Conservation (phyloP, 2,797 vertebrate genomes). For the Holocentrus rufus region DNA sequence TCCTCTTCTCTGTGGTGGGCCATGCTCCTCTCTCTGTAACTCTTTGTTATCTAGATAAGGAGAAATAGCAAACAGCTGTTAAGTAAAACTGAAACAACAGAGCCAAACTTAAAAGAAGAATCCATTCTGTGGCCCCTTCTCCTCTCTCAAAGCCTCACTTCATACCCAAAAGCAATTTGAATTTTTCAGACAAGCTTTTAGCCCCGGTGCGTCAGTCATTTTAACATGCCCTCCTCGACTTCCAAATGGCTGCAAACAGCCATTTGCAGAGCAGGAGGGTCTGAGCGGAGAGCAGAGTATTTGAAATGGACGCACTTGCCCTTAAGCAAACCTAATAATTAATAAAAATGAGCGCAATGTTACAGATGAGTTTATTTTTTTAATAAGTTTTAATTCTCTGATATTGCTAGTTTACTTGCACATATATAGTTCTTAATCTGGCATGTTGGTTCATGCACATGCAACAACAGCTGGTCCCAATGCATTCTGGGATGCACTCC, state of each 20-base stretch:
- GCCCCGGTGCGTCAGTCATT: neutral
- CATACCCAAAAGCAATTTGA: constrained; percentile 1
- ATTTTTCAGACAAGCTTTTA: neutral
- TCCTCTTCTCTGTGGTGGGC: constrained; percentile 92
- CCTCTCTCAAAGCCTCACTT: neutral
- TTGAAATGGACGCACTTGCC: too few species aligned
- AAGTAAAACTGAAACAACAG: neutral
- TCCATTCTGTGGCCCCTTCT: neutral
- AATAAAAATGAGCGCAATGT: too few species aligned
- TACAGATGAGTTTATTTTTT: too few species aligned
- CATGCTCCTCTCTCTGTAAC: constrained; percentile 80
- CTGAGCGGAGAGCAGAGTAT: too few species aligned
- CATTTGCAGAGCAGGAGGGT: too few species aligned
- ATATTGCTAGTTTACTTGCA: too few species aligned
- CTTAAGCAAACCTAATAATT: too few species aligned
- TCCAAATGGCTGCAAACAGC: constrained; percentile 16
- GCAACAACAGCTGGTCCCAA: too few species aligned
- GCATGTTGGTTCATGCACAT: too few species aligned
- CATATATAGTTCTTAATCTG: too few species aligned
- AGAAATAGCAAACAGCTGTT: constrained; percentile 14
- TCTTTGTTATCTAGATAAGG: constrained; percentile 28
- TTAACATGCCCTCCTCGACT: constrained; percentile 28
- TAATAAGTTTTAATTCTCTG: too few species aligned
- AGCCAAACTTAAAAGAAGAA: neutral
- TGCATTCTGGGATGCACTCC: too few species aligned